These are phyloP conservation scores for Margaritifera margaritifera DNA, from an alignment of 2,888 invertebrate genomes.

Conservation along the genomic window DNA sequence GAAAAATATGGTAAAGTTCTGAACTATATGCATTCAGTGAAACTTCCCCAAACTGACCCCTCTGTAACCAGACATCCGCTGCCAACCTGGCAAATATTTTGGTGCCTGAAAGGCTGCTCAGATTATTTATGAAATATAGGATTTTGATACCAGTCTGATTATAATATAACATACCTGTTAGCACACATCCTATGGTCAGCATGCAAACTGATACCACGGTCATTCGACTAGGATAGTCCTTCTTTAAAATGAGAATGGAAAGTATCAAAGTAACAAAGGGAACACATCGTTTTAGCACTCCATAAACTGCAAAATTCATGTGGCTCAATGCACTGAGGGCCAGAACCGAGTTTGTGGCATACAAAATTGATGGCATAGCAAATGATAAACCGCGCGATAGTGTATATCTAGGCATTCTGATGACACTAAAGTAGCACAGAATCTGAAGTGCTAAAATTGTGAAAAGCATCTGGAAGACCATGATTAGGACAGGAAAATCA, in stretches of 20 bases:
- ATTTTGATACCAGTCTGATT: background rate
- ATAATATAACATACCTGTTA: conserved; percentile 68
- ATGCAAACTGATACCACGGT: conserved; percentile 67
- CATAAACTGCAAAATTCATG: conserved; percentile 76
- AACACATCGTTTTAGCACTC: conserved; percentile 75
- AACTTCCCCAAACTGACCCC: too few relatives aligned
- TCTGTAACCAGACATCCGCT: too few relatives aligned
- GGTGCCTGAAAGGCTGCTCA: too few relatives aligned
- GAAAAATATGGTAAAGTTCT: too few relatives aligned
- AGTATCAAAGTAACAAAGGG: conserved; percentile 73
- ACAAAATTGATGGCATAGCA: conserved; percentile 74
- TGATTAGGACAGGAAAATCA: conserved; percentile 75
- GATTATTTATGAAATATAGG: too few relatives aligned
- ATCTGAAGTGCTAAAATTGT: conserved; percentile 72
- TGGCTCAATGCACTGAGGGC: conserved; percentile 75
- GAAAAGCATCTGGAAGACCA: conserved; percentile 74
- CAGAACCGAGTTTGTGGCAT: conserved; percentile 74
- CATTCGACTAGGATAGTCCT: conserved; percentile 61
- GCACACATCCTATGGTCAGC: conserved; percentile 72
- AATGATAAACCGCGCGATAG: conserved; percentile 72
- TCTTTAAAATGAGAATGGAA: conserved; percentile 69
- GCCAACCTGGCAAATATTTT: too few relatives aligned
- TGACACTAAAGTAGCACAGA: conserved; percentile 55
- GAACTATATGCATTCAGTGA: too few relatives aligned
- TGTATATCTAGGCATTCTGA: conserved; percentile 70